Conservation (phyloP, 2,888 invertebrate species). For the Nymphalis urticae region DNA sequence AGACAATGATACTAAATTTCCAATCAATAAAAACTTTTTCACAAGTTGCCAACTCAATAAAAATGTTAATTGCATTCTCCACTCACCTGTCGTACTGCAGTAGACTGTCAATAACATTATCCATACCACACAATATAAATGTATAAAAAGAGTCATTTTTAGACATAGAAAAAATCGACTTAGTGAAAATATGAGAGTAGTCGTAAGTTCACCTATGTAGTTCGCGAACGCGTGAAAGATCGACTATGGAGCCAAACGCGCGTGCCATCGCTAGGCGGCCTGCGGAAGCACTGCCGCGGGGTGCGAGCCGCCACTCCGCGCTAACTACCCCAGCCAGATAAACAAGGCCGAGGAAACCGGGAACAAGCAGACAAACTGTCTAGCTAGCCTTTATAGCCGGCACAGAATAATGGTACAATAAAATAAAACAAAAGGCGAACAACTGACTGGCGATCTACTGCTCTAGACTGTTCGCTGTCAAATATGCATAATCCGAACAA, state of each 20-base stretch:
- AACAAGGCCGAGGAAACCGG: constrained; percentile 78
- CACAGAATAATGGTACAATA: constrained; percentile 68
- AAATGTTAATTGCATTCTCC: constrained; percentile 69
- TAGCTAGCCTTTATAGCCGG: constrained; percentile 71
- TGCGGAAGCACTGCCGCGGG: constrained; percentile 55
- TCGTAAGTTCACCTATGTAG: constrained; percentile 65
- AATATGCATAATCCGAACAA: constrained; percentile 47
- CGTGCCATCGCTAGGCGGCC: constrained; percentile 75
- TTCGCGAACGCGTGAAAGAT: constrained; percentile 54
- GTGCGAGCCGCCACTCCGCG: constrained; percentile 56
- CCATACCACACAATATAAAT: constrained; percentile 77
- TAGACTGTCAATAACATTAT: constrained; percentile 67
- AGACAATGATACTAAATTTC: constrained; percentile 18
- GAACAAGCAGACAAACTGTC: constrained; percentile 80
- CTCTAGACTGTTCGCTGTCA: constrained; percentile 46
- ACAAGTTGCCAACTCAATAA: constrained; percentile 65
- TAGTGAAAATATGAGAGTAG: constrained; percentile 40
- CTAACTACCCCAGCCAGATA: constrained; percentile 73
- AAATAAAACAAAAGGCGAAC: constrained; percentile 75
- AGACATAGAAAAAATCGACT: constrained; percentile 54
- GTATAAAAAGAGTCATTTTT: constrained; percentile 79
- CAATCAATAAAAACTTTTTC: constrained; percentile 53
- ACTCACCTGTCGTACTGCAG: constrained; percentile 76
- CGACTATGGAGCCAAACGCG: constrained; percentile 54
- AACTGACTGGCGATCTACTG: constrained; percentile 48